Evolutionary conservation across 2,113 vertebrate species (phyloP), one percentile per base, ranked within the genome.

Genomic region (Eublepharis macularius): DNA sequence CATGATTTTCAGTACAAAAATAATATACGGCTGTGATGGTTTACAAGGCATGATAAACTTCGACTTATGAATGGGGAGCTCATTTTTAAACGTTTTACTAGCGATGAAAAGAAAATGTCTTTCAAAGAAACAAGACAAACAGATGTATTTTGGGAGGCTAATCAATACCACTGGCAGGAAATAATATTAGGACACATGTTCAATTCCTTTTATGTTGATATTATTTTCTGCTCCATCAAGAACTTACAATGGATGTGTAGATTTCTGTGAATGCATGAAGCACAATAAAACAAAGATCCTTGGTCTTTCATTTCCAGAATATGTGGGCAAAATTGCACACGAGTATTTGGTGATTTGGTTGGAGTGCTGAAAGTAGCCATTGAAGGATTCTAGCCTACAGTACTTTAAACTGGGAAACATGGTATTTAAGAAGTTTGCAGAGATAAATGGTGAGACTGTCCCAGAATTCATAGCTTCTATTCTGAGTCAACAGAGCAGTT

Each of bases 41-140:
- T 76, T 66, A 47, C n/a, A 66, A 9, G 1, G 79, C 51, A 80
- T 17, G 87, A 83, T 68, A 78, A 77, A 78, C 8, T 60, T 11
- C 60, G n/a, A 60, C 45, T 41, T 32, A 63, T 68, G 36, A 49
- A 49, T 66, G 73, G 4, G 41, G 57, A 78, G 76, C 39, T 83
- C 54, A 83, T 63, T 80, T 47, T 75, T 34, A 76, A 45, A 65
- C 54, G 12, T 36, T 83, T 83, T 49, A 41, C 43, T 69, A 9
- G 11, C 41, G 70, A 75, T 43, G 70, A 76, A 84, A 82, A 24
- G 49, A 72, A 84, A 1, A 63, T 84, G 68, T 69, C 3, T 34
- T 19, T 87, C 63, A 86, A 87, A 81, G 81, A 45, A 36, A 87
- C 51, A 16, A 77, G 32, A 7, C 66, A 45, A 47, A 57, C 78